Conservation (phyloP, 1,140 invertebrate genomes). For the Pantala flavescens region DNA sequence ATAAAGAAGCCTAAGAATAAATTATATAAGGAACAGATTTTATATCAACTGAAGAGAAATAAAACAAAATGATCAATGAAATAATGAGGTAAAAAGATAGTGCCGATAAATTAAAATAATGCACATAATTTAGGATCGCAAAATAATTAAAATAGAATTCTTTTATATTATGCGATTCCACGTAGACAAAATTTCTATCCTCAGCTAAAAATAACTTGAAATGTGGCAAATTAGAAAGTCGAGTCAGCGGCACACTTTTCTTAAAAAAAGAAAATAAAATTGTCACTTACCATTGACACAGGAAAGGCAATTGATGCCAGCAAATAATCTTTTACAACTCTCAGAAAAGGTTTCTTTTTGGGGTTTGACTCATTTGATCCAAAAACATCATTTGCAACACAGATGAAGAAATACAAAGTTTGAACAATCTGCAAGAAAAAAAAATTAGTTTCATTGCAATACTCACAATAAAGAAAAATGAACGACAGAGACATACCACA, state of each 20-base stretch:
- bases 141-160: too few relatives aligned
- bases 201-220: too few relatives aligned
- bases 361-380: constrained; percentile 57
- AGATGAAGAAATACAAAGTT: constrained; percentile 59
- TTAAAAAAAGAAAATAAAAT: too few relatives aligned
- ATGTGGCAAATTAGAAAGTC: neutral
- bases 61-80: too few relatives aligned
- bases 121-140: too few relatives aligned
- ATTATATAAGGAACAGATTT: too few relatives aligned
- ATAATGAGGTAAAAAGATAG: too few relatives aligned
- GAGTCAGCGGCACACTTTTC: neutral
- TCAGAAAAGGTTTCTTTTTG: constrained; percentile 52
- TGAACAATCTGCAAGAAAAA: constrained; percentile 57
- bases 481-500: constrained; percentile 52
- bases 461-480: constrained; percentile 13
- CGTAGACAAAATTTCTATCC: too few relatives aligned
- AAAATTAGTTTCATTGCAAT: constrained; percentile 11
- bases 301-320: constrained; percentile 66
- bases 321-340: constrained; percentile 59
- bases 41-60: too few relatives aligned
- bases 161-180: too few relatives aligned
- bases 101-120: too few relatives aligned
- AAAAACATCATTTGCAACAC: constrained; percentile 57
- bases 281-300: constrained; percentile 46
- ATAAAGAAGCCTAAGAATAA: too few relatives aligned